Evolutionary conservation across 1,140 invertebrate genomes (phyloP).

Genomic region (Drosophila lowei): DNA sequence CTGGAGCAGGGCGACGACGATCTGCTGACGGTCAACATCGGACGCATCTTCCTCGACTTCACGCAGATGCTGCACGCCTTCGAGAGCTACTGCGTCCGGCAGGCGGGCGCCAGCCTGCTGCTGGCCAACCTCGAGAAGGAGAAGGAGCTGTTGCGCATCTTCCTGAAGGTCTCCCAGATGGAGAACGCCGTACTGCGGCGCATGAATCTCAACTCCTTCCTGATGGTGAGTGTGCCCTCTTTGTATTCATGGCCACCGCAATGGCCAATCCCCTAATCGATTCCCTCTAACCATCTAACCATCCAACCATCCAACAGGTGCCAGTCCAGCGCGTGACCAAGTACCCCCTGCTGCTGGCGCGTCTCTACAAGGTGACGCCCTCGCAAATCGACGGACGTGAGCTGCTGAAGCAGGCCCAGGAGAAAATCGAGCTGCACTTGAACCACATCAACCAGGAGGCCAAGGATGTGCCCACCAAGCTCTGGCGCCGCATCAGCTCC

Average conservation of each 20-base stretch:
- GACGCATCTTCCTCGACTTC: slow-evolving; percentile 95
- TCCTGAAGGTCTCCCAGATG: slow-evolving; percentile 97
- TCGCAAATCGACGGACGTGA: slow-evolving; percentile 90
- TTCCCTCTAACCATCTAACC: neutral
- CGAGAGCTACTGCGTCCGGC: slow-evolving; percentile 95
- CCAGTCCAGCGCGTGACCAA: slow-evolving; percentile 95
- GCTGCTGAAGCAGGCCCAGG: slow-evolving; percentile 91
- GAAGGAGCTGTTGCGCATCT: slow-evolving; percentile 96
- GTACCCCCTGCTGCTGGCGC: slow-evolving; percentile 95
- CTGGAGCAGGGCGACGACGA: slow-evolving; percentile 91
- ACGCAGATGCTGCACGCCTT: slow-evolving; percentile 96
- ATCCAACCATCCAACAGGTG: slow-evolving; percentile 84
- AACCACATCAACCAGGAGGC: slow-evolving; percentile 97
- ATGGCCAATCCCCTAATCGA: neutral
- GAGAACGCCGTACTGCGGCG: slow-evolving; percentile 95
- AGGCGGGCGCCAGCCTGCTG: slow-evolving; percentile 94
- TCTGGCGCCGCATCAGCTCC: slow-evolving; percentile 94
- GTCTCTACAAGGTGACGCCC: slow-evolving; percentile 96
- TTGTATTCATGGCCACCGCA: neutral
- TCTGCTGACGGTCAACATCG: slow-evolving; percentile 94
- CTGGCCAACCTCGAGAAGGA: slow-evolving; percentile 97
- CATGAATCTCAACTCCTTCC: slow-evolving; percentile 98
- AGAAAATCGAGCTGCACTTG: slow-evolving; percentile 95
- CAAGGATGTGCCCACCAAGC: slow-evolving; percentile 94
- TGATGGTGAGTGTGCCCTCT: slow-evolving; percentile 89